These are phyloP conservation scores for Macropus fuliginosus DNA, from an alignment of 2,797 vertebrate species.

Conservation along the genomic window DNA sequence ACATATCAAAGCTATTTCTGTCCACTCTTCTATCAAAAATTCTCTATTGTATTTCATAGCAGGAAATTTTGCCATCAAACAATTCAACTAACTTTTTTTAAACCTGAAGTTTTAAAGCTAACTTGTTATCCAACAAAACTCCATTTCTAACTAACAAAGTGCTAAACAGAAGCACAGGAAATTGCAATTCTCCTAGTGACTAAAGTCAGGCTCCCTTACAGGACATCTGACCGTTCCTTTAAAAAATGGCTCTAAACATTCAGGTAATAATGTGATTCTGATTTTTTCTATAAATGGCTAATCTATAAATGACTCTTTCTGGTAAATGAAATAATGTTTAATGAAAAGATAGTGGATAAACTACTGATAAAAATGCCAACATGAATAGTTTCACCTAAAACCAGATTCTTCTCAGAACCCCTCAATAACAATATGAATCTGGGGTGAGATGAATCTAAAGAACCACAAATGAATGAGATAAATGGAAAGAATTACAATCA, in stretches of 20 bases:
- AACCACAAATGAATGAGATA: not conserved
- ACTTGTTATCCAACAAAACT: conserved; percentile 29
- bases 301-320: not conserved
- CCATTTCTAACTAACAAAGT: conserved; percentile 29
- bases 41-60: conserved; percentile 39
- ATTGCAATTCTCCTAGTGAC: not conserved
- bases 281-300: not conserved
- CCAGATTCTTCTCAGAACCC: not conserved
- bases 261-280: not conserved
- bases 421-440: not conserved
- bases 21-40: conserved; percentile 47
- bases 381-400: not conserved
- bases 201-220: conserved; percentile 26
- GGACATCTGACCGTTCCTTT: not conserved
- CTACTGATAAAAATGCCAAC: not conserved
- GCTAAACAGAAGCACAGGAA: not conserved
- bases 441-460: not conserved
- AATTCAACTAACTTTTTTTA: conserved; percentile 62
- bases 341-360: not conserved
- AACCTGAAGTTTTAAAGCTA: conserved; percentile 58
- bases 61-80: conserved; percentile 48
- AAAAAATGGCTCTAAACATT: not conserved
- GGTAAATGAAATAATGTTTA: not conserved
- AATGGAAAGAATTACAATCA: not conserved
- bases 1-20: conserved; percentile 43